phyloP scores from a whole-genome alignment of 2,113 vertebrate genomes.

The Cyprinodon brontotheroides region DNA sequence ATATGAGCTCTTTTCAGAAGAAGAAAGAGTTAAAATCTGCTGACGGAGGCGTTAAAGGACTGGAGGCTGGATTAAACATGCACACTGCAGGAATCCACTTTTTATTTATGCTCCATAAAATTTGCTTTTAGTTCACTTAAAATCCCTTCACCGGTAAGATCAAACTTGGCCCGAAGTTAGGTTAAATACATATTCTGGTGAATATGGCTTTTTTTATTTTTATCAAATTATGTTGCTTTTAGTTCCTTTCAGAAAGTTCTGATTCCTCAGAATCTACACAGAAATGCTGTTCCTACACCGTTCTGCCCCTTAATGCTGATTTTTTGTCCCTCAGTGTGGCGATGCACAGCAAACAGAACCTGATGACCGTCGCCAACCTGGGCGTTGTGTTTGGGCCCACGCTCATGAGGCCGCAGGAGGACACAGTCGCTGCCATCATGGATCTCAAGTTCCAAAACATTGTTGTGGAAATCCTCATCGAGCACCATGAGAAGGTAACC shows the following conservation, averaged over 20 bases:
- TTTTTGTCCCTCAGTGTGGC: slow-evolving; percentile 83
- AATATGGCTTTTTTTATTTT: background rate
- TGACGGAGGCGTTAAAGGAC: no score
- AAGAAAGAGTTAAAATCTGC: no score
- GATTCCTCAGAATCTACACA: background rate
- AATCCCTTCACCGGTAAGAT: background rate
- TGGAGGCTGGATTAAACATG: no score
- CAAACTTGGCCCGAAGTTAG: background rate
- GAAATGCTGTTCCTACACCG: background rate
- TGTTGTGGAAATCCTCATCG: slow-evolving; percentile 96
- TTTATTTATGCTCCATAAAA: no score
- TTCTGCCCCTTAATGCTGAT: background rate
- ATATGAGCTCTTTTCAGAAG: no score
- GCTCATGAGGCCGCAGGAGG: slow-evolving; percentile 95
- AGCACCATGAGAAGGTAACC: slow-evolving; percentile 92
- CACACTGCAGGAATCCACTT: no score
- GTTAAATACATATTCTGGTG: background rate
- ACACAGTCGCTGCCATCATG: slow-evolving; percentile 98
- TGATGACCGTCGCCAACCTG: slow-evolving; percentile 97
- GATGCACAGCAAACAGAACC: slow-evolving; percentile 90
- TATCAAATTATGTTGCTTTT: background rate
- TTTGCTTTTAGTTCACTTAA: no score
- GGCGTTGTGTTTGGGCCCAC: slow-evolving; percentile 98
- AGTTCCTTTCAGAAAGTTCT: no score
- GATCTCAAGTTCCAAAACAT: slow-evolving; percentile 99